Conservation (phyloP, 2,888 invertebrate species). For the Pardosa pseudoannulata region DNA sequence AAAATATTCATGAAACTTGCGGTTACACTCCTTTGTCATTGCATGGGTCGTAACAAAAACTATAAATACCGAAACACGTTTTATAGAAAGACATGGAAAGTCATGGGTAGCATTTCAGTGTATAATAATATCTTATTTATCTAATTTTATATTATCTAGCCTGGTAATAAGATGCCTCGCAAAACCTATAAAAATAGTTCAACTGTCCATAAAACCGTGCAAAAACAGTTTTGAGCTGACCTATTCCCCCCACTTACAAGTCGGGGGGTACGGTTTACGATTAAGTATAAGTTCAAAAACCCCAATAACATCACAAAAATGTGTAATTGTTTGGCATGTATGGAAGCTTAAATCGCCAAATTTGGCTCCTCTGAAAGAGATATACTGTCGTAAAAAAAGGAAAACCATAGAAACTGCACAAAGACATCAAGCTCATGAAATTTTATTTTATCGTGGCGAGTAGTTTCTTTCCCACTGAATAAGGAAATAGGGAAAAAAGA, state of each 20-base stretch:
- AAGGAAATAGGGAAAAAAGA: neutral
- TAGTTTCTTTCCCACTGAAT: neutral
- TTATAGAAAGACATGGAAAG: neutral
- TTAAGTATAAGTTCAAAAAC: conserved; percentile 13
- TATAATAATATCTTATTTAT: conserved; percentile 33
- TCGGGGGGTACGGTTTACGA: neutral
- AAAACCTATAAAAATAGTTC: neutral
- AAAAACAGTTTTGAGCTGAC: conserved; percentile 10
- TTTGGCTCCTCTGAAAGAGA: neutral
- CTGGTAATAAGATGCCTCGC: conserved; percentile 27
- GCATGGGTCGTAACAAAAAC: neutral
- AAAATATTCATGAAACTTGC: no score
- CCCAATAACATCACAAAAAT: conserved; percentile 1
- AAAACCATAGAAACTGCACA: conserved; percentile 11
- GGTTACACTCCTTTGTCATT: no score
- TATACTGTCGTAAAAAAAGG: neutral
- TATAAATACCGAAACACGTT: neutral
- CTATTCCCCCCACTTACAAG: neutral
- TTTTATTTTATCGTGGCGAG: neutral
- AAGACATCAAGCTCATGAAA: conserved; percentile 5
- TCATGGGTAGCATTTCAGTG: neutral
- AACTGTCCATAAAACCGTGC: conserved; percentile 6
- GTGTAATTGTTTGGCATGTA: conserved; percentile 7
- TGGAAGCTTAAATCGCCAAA: conserved; percentile 4
- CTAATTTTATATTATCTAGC: conserved; percentile 46